Percentiles rank a stretch among this genome's conserved stretches.
Conservation (phyloP, 2,888 invertebrate species). For the Eilema depressum region DNA sequence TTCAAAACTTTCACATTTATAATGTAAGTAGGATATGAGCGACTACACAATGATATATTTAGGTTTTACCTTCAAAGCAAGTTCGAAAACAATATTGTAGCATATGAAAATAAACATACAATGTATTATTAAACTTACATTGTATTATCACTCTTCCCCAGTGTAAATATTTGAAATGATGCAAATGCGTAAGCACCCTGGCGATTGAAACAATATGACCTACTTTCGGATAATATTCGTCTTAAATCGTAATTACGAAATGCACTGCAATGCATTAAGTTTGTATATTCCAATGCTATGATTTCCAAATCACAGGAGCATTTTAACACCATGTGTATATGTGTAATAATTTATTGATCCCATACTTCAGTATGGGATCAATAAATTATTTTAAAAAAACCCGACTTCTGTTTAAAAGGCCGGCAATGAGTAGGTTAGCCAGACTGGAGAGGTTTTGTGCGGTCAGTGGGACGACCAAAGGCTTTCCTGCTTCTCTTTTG, state of each 20-base stretch:
- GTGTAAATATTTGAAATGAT: neutral
- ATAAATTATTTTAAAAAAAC: too few species aligned
- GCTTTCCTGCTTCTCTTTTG: too few species aligned
- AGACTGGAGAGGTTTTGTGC: too few species aligned
- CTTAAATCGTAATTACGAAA: neutral
- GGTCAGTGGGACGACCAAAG: too few species aligned
- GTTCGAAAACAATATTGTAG: slow-evolving; percentile 4
- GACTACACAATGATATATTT: slow-evolving; percentile 5
- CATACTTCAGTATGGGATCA: too few species aligned
- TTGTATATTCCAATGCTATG: too few species aligned
- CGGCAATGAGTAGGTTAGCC: too few species aligned
- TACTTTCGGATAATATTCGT: neutral
- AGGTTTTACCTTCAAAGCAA: slow-evolving; percentile 10
- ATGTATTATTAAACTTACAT: slow-evolving; percentile 7
- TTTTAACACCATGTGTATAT: too few species aligned
- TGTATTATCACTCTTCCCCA: slow-evolving; percentile 3
- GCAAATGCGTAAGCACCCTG: neutral
- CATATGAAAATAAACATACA: slow-evolving; percentile 5
- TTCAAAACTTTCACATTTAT: too few species aligned
- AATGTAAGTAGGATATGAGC: neutral
- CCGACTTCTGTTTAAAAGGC: too few species aligned
- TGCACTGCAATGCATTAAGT: neutral
- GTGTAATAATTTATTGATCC: too few species aligned
- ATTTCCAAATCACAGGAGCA: too few species aligned
- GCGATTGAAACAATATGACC: neutral